Base-by-base conservation (phyloP, 2,797 vertebrate species). In the Catharus ustulatus region DNA sequence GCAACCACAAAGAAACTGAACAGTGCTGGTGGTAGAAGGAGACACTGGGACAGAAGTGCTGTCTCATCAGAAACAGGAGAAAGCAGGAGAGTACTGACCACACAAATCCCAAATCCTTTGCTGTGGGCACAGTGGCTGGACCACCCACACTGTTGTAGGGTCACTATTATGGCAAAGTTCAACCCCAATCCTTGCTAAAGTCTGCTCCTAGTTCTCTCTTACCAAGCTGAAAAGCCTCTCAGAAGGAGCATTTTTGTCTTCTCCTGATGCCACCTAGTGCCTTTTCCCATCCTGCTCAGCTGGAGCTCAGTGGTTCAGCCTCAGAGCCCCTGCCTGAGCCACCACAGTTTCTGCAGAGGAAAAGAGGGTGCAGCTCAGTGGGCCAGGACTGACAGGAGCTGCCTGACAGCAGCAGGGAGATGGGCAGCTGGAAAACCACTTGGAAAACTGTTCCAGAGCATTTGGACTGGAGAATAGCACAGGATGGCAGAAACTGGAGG, bases 251-350 rank as follows among this genome's bases (percentile, higher is more conserved):
- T 48, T 91, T 81, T 13, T 57, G n/a, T 73, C 69, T 84, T 93
- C 77, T 85, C 40, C 43, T 86, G 89, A 80, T 91, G 90, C 87
- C 90, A 88, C 78, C 89, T 40, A 66, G 61, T 2, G 95, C 81
- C 82, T 7, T 62, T 75, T 62, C 36, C 80, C 67, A 59, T 86
- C 67, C 83, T 34, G 18, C 42, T 90, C 73, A 92, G 63, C 67
- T 4, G 3, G 21, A 71, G 63, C 16, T 66, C 54, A 7, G 38
- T 9, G 32, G 21, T 6, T 55, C 66, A 38, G 55, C 76, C 71
- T 24, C 1, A 0, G 36, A 64, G 54, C 23, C 30, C 29, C 40
- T 1, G 45, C 29, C 42, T 1, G 40, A 63, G 46, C 27, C 57
- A 48, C 13, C 0, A 0, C 32, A 21, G 11, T 1, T 26, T 21